phyloP scores from a whole-genome alignment of 2,888 invertebrate genomes.

The Caenorhabditis zanzibari region DNA sequence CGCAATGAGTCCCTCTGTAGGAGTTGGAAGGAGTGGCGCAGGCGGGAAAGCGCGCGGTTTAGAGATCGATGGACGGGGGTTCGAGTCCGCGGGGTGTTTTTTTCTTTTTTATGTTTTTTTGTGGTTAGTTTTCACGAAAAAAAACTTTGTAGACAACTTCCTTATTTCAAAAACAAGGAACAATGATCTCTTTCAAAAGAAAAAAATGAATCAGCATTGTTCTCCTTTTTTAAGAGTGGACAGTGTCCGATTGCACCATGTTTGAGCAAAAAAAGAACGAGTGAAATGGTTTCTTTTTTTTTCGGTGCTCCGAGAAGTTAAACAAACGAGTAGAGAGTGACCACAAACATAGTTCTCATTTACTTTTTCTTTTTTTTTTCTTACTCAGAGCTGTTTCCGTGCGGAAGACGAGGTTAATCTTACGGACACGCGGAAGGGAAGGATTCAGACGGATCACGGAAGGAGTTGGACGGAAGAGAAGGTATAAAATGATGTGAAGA shows the following conservation, averaged over 20 bases:
- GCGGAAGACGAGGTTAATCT: constrained; percentile 63
- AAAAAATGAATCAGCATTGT: constrained; percentile 27
- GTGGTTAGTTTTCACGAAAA: neutral
- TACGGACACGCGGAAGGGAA: constrained; percentile 58
- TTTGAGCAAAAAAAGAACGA: neutral
- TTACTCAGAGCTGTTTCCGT: constrained; percentile 44
- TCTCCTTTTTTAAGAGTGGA: neutral
- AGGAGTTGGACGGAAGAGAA: constrained; percentile 11
- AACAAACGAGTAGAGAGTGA: constrained; percentile 23
- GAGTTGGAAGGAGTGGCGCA: neutral
- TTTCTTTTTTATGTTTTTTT: too few relatives aligned
- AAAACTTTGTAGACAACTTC: constrained; percentile 20
- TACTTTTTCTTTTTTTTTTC: constrained; percentile 16
- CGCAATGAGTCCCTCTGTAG: too few relatives aligned
- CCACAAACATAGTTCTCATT: constrained; percentile 12
- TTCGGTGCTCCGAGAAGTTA: constrained; percentile 12
- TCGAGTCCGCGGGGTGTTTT: too few relatives aligned
- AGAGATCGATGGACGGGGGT: too few relatives aligned
- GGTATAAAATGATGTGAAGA: constrained; percentile 10
- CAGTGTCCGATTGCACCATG: constrained; percentile 25
- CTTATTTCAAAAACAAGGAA: constrained; percentile 29
- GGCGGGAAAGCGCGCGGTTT: too few relatives aligned
- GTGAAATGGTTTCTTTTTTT: neutral
- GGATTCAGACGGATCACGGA: neutral
- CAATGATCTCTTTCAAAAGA: constrained; percentile 46